A percentile compares a stretch with the other conserved stretches of the same genome.
Conservation (phyloP, 2,888 invertebrate genomes). For the Ligdia adustata region DNA sequence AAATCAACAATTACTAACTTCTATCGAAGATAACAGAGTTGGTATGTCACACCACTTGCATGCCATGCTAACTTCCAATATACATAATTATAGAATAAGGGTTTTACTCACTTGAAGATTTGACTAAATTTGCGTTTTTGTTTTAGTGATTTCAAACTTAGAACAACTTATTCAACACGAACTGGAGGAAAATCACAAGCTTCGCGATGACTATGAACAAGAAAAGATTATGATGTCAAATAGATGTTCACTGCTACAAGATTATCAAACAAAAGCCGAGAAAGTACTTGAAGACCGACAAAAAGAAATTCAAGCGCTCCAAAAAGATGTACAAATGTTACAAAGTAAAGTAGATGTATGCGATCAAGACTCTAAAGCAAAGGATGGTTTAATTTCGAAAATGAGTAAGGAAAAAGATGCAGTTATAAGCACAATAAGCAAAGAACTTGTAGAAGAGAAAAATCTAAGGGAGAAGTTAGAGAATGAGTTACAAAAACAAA, state of each 20-base stretch:
- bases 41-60: no score
- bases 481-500: slow-evolving; percentile 29
- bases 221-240: slow-evolving; percentile 50
- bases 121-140: neutral
- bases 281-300: slow-evolving; percentile 50
- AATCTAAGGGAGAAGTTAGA: slow-evolving; percentile 43
- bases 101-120: no score
- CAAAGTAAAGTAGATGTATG: slow-evolving; percentile 38
- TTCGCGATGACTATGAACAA: slow-evolving; percentile 42
- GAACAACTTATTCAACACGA: slow-evolving; percentile 51
- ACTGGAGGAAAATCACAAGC: slow-evolving; percentile 44
- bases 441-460: slow-evolving; percentile 53
- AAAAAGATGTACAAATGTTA: slow-evolving; percentile 43
- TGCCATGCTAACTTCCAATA: no score
- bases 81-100: no score
- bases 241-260: slow-evolving; percentile 57
- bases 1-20: slow-evolving; percentile 36
- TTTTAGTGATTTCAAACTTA: slow-evolving; percentile 57
- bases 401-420: slow-evolving; percentile 49
- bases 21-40: slow-evolving; percentile 48
- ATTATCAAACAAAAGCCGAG: slow-evolving; percentile 57
- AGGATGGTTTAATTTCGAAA: slow-evolving; percentile 36
- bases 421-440: slow-evolving; percentile 47
- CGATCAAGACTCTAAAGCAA: slow-evolving; percentile 46
- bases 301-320: slow-evolving; percentile 46